These are phyloP conservation scores for Cyanistes caeruleus DNA, from an alignment of 2,113 vertebrate genomes.

Conservation along the genomic window DNA sequence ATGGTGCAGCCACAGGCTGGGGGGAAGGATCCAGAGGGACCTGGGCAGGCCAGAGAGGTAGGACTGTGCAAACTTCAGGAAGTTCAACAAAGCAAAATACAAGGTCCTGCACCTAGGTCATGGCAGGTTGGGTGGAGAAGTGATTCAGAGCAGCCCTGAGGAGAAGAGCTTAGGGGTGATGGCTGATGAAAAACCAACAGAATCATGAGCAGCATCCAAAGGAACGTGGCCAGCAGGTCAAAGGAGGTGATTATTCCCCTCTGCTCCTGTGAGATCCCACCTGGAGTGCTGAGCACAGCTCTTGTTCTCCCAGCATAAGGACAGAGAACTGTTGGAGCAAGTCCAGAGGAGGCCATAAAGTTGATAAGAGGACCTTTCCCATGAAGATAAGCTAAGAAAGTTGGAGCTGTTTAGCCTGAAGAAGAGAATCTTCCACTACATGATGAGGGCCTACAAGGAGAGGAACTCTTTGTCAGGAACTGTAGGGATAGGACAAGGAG, in stretches of 20 bases:
- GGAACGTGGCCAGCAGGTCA: not conserved
- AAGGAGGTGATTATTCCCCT: not conserved
- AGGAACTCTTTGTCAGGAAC: not conserved
- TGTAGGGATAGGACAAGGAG: not conserved
- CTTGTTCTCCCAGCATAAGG: not conserved
- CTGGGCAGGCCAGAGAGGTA: not conserved
- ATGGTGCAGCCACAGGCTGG: not conserved
- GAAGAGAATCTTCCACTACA: not conserved
- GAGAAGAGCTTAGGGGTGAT: not conserved
- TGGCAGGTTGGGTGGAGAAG: not conserved
- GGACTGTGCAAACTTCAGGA: not conserved
- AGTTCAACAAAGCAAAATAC: not conserved
- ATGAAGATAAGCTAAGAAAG: not conserved
- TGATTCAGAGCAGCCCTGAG: not conserved
- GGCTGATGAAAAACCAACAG: not conserved
- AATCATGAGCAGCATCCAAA: not conserved
- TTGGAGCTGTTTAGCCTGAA: not conserved
- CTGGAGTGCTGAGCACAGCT: not conserved
- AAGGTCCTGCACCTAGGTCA: not conserved
- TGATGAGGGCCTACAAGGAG: not conserved
- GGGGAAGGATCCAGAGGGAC: not conserved
- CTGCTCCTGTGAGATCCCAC: not conserved
- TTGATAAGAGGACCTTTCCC: not conserved
- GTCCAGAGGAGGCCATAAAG: not conserved
- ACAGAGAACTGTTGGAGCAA: not conserved